A percentile compares a stretch with the other conserved stretches of the same genome.
These are phyloP conservation scores for Chaetodon trifasciatus DNA, from an alignment of 2,797 vertebrate species.

Conservation along the genomic window DNA sequence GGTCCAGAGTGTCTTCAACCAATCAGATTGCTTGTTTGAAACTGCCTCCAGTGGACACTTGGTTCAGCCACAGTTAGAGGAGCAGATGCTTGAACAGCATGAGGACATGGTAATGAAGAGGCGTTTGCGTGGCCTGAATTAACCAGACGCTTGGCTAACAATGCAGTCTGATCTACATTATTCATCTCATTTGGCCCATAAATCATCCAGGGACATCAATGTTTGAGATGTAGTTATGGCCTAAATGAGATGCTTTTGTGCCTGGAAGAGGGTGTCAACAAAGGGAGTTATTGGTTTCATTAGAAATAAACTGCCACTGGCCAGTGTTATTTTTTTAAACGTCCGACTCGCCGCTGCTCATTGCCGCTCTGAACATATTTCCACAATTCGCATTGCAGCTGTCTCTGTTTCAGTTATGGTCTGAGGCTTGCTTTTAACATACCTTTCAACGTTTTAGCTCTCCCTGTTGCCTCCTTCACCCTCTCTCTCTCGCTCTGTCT, in stretches of 20 bases:
- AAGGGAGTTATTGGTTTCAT: conserved; percentile 60
- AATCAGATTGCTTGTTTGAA: conserved; percentile 18
- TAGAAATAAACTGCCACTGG: conserved; percentile 27
- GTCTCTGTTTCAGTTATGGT: conserved; percentile 21
- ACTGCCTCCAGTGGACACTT: conserved; percentile 15
- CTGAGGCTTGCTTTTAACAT: conserved; percentile 14
- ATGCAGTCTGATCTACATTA: conserved; percentile 39
- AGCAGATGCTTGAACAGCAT: conserved; percentile 64
- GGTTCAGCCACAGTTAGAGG: conserved; percentile 19
- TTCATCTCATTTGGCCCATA: conserved; percentile 62
- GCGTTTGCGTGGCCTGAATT: conserved; percentile 55
- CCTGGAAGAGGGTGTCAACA: conserved; percentile 26
- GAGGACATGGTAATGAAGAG: conserved; percentile 49
- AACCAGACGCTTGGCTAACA: conserved; percentile 48
- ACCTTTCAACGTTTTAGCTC: conserved; percentile 15
- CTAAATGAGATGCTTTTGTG: conserved; percentile 38
- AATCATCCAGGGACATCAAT: conserved; percentile 53
- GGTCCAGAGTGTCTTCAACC: background rate
- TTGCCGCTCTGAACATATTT: conserved; percentile 23
- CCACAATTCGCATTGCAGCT: conserved; percentile 8
- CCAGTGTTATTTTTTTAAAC: background rate
- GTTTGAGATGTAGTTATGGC: conserved; percentile 44
- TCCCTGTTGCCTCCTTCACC: conserved; percentile 32
- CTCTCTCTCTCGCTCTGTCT: conserved; percentile 13
- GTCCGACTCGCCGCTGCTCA: background rate